Percentiles rank a stretch among this genome's conserved stretches.
Conservation (phyloP, 2,113 vertebrate species). For the Clarias macrocephalus region DNA sequence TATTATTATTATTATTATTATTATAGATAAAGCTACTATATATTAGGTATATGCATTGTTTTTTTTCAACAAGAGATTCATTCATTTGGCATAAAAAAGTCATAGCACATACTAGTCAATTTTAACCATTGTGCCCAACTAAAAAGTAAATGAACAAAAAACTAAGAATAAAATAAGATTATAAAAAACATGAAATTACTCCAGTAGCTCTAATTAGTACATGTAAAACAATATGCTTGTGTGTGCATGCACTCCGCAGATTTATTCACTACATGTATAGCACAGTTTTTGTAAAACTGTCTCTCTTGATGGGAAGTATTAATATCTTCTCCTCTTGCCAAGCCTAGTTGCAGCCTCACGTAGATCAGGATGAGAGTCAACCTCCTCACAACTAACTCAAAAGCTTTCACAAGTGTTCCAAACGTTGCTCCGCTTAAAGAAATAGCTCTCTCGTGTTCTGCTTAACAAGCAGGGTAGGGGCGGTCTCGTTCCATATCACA, state of each 20-base stretch:
- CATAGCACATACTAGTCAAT: background rate
- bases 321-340: background rate
- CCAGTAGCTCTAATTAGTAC: background rate
- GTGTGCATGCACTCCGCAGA: constrained; percentile 17
- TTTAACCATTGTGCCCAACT: background rate
- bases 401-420: background rate
- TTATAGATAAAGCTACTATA: too few relatives aligned
- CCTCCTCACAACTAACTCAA: background rate
- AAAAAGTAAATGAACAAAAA: background rate
- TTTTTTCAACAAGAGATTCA: too few relatives aligned
- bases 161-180: background rate
- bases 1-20: too few relatives aligned
- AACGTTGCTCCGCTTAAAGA: background rate
- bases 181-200: background rate
- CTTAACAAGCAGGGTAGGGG: constrained; percentile 3
- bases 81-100: background rate
- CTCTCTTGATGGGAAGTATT: background rate
- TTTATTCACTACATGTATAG: constrained; percentile 8
- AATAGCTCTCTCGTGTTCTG: background rate
- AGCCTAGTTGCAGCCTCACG: constrained; percentile 9
- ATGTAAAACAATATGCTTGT: constrained; percentile 16
- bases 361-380: background rate
- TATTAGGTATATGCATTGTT: too few relatives aligned
- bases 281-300: constrained; percentile 1
- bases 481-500: constrained; percentile 29